Evolutionary conservation across 2,888 invertebrate species (phyloP).

Genomic region (Drosophila mimetica): DNA sequence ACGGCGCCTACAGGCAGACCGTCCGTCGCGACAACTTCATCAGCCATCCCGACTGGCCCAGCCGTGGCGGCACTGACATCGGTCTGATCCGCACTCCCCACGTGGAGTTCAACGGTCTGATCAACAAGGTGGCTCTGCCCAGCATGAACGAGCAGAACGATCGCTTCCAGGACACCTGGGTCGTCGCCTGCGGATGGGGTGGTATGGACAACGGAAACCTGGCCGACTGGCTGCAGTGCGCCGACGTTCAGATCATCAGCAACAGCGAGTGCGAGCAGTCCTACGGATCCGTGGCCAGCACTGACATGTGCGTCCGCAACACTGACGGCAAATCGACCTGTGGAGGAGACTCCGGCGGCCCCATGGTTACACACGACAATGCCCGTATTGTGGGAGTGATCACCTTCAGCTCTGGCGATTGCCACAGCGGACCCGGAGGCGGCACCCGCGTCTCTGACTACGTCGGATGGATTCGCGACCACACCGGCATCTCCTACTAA

Average conservation of each 20-base stretch:
- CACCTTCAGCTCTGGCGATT: slow-evolving; percentile 55
- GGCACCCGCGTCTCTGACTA: slow-evolving; percentile 66
- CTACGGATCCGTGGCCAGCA: slow-evolving; percentile 13
- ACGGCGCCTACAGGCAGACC: slow-evolving; percentile 49
- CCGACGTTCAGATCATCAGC: slow-evolving; percentile 77
- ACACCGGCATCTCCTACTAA: slow-evolving; percentile 61
- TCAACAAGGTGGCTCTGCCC: slow-evolving; percentile 59
- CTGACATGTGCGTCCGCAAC: slow-evolving; percentile 63
- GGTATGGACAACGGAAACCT: slow-evolving; percentile 59
- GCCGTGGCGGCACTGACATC: slow-evolving; percentile 63
- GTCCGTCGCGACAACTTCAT: slow-evolving; percentile 61
- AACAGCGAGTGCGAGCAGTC: slow-evolving; percentile 50
- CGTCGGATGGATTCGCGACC: slow-evolving; percentile 62
- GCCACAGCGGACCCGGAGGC: slow-evolving; percentile 50
- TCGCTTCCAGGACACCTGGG: slow-evolving; percentile 69
- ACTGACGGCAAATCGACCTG: slow-evolving; percentile 61
- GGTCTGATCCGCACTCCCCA: slow-evolving; percentile 67
- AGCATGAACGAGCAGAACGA: slow-evolving; percentile 45
- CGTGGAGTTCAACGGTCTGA: slow-evolving; percentile 46
- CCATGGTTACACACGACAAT: slow-evolving; percentile 63
- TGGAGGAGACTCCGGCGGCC: slow-evolving; percentile 79
- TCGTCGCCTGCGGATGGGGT: slow-evolving; percentile 85
- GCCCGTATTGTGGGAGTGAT: slow-evolving; percentile 66
- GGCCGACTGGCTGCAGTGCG: slow-evolving; percentile 78
- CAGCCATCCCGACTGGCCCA: slow-evolving; percentile 57